Conservation (phyloP, 2,888 invertebrate genomes). For the Hypercompe scribonia region DNA sequence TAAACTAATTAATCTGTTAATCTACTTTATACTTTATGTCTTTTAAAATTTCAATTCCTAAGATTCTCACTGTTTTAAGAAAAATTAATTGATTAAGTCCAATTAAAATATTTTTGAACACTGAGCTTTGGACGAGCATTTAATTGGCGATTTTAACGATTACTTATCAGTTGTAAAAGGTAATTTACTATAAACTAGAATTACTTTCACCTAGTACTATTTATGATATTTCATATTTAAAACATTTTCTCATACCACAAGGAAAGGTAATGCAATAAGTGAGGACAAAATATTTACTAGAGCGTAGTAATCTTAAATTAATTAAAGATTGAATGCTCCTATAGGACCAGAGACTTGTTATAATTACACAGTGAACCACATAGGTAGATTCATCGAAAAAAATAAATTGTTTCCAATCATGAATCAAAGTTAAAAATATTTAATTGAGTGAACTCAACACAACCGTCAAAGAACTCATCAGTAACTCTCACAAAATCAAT, state of each 20-base stretch:
- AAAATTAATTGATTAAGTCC: not conserved
- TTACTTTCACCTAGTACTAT: not conserved
- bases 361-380: slow-evolving; percentile 4
- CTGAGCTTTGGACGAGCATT: not conserved
- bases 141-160: not conserved
- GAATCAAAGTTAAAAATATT: slow-evolving; percentile 8
- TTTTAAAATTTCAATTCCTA: not conserved
- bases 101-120: not conserved
- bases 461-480: slow-evolving; percentile 30
- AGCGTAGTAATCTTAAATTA: not conserved
- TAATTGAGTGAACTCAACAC: slow-evolving; percentile 22
- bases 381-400: slow-evolving; percentile 16
- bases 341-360: not conserved
- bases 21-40: no score
- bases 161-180: not conserved
- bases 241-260: not conserved
- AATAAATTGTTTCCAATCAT: slow-evolving; percentile 14
- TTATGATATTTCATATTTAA: not conserved
- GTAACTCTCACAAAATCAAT: slow-evolving; percentile 28
- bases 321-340: not conserved
- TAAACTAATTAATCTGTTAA: no score
- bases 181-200: not conserved
- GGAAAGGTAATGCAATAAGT: not conserved
- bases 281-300: not conserved
- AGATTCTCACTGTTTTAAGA: not conserved